Evolutionary conservation across 2,797 vertebrate genomes (phyloP), one percentile per base, ranked within the genome.

Genomic region (Buphagus erythrorhynchus): DNA sequence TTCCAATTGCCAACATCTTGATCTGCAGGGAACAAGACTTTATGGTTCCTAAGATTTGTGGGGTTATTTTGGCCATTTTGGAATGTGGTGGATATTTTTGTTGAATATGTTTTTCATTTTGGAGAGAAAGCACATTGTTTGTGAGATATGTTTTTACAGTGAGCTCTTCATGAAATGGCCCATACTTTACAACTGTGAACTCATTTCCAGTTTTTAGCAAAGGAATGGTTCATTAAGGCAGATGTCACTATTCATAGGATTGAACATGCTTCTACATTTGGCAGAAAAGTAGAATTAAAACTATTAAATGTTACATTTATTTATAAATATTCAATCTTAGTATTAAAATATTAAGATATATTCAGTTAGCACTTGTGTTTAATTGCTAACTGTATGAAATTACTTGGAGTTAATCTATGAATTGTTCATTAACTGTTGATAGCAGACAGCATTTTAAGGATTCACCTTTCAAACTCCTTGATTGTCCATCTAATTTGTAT

Each of bases 81-180:
- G n/a, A 90, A 74, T 61, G 12, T 7, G 11, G 17, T 36, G n/a
- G 58, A 12, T 62, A 19, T 82, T 86, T 90, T 90, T 91, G 63
- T 80, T 68, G 22, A 26, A n/a, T 51, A 17, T 55, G 21, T 57
- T 95, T 48, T 21, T 85, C 49, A 79, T 97, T 95, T 89, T 90
- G 22, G 51, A 91, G 90, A 78, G 68, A 85, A 94, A 84, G 69
- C 52, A 87, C 54, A 16, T 31, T 89, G 33, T 92, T 91, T 93
- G 28, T 84, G 72, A 93, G 93, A 69, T 71, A 87, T 0, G 5
- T 74, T 94, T 88, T 38, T 63, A 25, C 58, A 92, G 79, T 71
- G 91, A 80, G 49, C 59, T 88, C 67, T 83, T 95, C 42, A 76
- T 95, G 62, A 83, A 88, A 92, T 73, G 14, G 21, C 20, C 36